Percentiles rank a stretch among this genome's conserved stretches.
Conservation (phyloP, 2,797 vertebrate genomes). For the Sebastes dallii region DNA sequence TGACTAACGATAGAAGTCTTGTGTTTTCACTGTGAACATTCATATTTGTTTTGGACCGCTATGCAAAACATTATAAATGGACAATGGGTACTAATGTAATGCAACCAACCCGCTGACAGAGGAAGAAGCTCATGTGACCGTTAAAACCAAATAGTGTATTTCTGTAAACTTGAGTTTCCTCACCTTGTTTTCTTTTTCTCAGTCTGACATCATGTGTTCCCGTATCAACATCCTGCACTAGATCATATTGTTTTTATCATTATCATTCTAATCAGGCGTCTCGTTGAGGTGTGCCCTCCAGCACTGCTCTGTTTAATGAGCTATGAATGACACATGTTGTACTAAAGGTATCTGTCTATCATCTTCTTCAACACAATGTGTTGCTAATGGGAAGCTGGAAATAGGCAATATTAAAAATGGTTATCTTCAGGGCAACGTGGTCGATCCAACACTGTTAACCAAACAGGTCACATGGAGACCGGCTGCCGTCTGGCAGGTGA, state of each 20-base stretch:
- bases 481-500: conserved; percentile 27
- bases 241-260: conserved; percentile 50
- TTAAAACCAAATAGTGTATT: conserved; percentile 1
- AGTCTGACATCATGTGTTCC: conserved; percentile 1
- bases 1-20: no score
- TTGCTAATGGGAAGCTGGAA: conserved; percentile 40
- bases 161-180: background rate
- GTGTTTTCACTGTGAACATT: no score
- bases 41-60: no score
- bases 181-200: background rate
- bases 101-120: background rate
- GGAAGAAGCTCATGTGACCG: conserved; percentile 7
- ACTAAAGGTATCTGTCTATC: conserved; percentile 58
- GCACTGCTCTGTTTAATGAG: conserved; percentile 62
- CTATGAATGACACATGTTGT: conserved; percentile 67
- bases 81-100: no score
- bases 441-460: conserved; percentile 34
- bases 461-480: conserved; percentile 26
- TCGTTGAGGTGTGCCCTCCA: conserved; percentile 55
- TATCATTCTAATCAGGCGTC: conserved; percentile 61
- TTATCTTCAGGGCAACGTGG: conserved; percentile 43
- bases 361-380: conserved; percentile 35
- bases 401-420: conserved; percentile 40
- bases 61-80: no score
- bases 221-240: conserved; percentile 1